phyloP scores from a whole-genome alignment of 2,113 vertebrate species.

The Ptilorrhoa leucosticta region DNA sequence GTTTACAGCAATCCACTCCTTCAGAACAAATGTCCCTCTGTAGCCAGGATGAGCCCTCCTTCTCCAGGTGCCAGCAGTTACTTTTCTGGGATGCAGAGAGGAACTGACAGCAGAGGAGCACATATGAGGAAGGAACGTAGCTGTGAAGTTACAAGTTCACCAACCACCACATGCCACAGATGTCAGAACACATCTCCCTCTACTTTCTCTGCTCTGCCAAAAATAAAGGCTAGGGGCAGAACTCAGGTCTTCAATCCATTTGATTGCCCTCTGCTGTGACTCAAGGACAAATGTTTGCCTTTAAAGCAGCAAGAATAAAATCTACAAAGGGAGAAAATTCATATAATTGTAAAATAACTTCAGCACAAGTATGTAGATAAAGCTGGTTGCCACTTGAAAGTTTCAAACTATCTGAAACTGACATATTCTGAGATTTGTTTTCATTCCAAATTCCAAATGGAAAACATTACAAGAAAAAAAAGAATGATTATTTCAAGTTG shows the following conservation, averaged over 20 bases:
- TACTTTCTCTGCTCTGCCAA: not conserved
- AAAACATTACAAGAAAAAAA: not conserved
- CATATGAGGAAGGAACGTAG: not conserved
- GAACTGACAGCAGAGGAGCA: not conserved
- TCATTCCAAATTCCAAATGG: not conserved
- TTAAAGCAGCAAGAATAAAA: not conserved
- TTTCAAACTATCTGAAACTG: not conserved
- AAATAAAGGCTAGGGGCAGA: not conserved
- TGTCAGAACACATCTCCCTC: not conserved
- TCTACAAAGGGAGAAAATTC: not conserved
- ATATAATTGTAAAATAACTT: not conserved
- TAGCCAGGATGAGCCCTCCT: not conserved
- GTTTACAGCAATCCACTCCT: not conserved
- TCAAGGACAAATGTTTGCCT: not conserved
- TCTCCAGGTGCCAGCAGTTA: not conserved
- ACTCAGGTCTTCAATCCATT: rapidly evolving
- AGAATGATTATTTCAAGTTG: not conserved
- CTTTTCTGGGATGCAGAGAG: not conserved
- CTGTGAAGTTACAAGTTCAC: not conserved
- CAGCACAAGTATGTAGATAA: not conserved
- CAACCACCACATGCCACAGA: not conserved
- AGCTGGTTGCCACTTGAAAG: not conserved
- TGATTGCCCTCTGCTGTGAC: not conserved
- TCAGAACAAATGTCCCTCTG: not conserved
- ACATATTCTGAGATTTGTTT: not conserved